Evolutionary conservation across 2,888 invertebrate species (phyloP), one percentile per base, ranked within the genome.

Genomic region (Caradrina clavipalpis): DNA sequence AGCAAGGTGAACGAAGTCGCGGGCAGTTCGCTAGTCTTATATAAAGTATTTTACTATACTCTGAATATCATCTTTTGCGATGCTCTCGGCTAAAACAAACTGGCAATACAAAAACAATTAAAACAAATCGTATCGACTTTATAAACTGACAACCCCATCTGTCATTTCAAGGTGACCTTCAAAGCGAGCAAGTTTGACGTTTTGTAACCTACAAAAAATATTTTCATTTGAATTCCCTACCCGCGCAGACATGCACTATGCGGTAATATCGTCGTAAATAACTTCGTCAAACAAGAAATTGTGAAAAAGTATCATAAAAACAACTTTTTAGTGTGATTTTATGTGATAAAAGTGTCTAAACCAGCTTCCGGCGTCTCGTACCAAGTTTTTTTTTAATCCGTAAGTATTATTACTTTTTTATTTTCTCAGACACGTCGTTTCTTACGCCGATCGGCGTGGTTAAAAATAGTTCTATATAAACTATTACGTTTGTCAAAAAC

Each of bases 131-230:
- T 26, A 7, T 7, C 39, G 17, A 19, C 26, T 2, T 80, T 63
- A 15, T 57, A 53, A 49, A 8, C 60, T 67, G 78, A 62, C 72
- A 60, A 83, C 80, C 63, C 72, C 22, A 68, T 51, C 75, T 92
- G 94, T 93, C 94, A 94, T 59, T 87, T 93, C 90, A 95, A 95
- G 95, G 95, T 95, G 95, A 95, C 95, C 95, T 95, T 94, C 91
- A 90, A 78, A 76, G 71, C 61, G 77, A 85, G 81, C 87, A 66
- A 82, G 88, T 93, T 95, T 94, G 95, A 95, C 94, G 90, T 93
- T 88, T 91, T 76, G 83, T 92, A 84, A 84, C 81, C 91, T 91
- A 89, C 82, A 88, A 90, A 89, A 90, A 89, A 75, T 93, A 93
- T 91, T 92, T 90, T 90, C 85, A 88, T 93, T 94, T 91, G 87